Evolutionary conservation across 1,140 invertebrate species (phyloP).

Genomic region (Hydropsyche tenuis): DNA sequence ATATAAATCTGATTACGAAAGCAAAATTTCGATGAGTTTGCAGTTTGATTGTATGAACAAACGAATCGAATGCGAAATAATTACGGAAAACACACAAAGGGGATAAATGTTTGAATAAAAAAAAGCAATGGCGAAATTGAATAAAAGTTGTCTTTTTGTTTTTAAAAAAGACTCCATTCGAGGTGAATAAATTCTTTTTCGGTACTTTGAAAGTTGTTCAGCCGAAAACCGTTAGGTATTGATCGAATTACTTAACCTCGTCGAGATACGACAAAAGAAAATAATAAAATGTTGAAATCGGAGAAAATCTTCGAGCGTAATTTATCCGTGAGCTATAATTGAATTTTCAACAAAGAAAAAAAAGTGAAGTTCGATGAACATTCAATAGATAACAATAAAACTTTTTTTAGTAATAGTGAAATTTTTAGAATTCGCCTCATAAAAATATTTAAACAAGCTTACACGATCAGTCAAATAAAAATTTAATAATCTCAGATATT

Average conservation of each 20-base stretch:
- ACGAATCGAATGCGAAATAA: neutral
- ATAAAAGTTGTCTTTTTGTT: neutral
- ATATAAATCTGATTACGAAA: too few relatives aligned
- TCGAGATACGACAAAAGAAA: neutral
- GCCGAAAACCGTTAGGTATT: conserved; percentile 14
- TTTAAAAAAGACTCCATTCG: neutral
- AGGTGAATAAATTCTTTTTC: conserved; percentile 13
- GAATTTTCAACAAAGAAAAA: neutral
- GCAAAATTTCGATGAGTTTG: too few relatives aligned
- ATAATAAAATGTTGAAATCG: neutral
- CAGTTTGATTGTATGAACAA: too few relatives aligned
- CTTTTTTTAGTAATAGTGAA: too few relatives aligned
- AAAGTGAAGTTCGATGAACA: too few relatives aligned
- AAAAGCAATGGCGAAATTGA: neutral
- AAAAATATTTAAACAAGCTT: too few relatives aligned
- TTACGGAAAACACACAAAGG: too few relatives aligned
- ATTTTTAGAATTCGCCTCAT: too few relatives aligned
- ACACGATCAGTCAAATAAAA: too few relatives aligned
- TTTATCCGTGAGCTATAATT: neutral
- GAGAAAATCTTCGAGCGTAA: neutral
- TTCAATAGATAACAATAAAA: too few relatives aligned
- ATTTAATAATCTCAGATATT: too few relatives aligned
- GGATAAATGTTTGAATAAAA: neutral
- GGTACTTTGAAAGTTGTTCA: conserved; percentile 13
- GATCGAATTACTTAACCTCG: conserved; percentile 25